A percentile compares a stretch with the other conserved stretches of the same genome.
phyloP scores from a whole-genome alignment of 2,888 invertebrate species.

The Nomada fabriciana region DNA sequence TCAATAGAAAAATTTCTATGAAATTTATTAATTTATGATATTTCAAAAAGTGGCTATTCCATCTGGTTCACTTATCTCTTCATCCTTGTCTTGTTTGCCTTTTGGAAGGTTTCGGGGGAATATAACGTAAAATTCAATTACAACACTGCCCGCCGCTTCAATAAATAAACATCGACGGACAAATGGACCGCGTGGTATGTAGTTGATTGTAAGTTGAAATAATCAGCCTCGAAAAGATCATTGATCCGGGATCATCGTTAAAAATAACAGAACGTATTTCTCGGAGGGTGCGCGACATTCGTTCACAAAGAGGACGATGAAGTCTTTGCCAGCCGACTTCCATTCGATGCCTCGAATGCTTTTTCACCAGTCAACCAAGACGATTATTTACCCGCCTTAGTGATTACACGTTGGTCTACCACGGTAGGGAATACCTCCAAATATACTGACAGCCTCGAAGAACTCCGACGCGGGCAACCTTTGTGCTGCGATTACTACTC shows the following conservation, averaged over 20 bases:
- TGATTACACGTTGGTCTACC: slow-evolving; percentile 76
- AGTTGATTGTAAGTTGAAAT: slow-evolving; percentile 11
- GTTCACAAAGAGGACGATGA: slow-evolving; percentile 68
- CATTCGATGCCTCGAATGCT: slow-evolving; percentile 35
- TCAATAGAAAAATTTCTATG: too few species aligned
- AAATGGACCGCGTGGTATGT: neutral
- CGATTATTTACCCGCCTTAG: slow-evolving; percentile 76
- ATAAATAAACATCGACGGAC: slow-evolving; percentile 27
- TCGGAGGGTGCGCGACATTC: slow-evolving; percentile 64
- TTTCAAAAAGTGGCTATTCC: too few species aligned
- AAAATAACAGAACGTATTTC: slow-evolving; percentile 69
- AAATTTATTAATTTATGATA: neutral
- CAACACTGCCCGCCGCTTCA: neutral
- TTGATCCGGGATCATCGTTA: slow-evolving; percentile 69
- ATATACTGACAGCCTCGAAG: slow-evolving; percentile 67
- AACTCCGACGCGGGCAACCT: slow-evolving; percentile 68
- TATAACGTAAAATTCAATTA: slow-evolving; percentile 29
- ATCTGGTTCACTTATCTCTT: too few species aligned
- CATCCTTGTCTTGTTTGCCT: neutral
- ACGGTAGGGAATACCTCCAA: slow-evolving; percentile 59
- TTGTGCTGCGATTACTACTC: slow-evolving; percentile 81
- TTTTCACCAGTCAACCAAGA: slow-evolving; percentile 57
- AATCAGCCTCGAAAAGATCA: slow-evolving; percentile 33
- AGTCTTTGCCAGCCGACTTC: slow-evolving; percentile 45
- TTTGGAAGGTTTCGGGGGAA: neutral